phyloP scores from a whole-genome alignment of 1,140 invertebrate species.

The Asobara japonica region DNA sequence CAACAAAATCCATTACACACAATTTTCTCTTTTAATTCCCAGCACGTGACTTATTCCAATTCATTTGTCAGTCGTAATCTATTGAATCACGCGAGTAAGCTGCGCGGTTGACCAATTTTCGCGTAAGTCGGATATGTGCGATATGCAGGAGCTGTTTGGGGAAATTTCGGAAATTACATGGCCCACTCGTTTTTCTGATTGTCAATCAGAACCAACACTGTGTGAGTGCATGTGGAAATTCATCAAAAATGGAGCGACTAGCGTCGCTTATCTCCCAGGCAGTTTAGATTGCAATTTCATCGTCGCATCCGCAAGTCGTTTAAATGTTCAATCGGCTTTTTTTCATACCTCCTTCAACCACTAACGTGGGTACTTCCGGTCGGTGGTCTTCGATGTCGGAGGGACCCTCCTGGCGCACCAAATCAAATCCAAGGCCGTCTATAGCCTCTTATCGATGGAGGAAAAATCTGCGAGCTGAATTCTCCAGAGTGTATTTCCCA shows the following conservation, averaged over 20 bases:
- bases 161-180: no score
- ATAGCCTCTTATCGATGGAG: background rate
- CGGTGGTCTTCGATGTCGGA: background rate
- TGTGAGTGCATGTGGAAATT: background rate
- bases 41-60: no score
- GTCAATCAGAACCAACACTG: no score
- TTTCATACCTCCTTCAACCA: background rate
- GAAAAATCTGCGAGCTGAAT: background rate
- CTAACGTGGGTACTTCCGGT: background rate
- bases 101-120: no score
- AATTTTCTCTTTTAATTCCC: no score
- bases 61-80: no score
- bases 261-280: background rate
- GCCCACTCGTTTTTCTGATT: no score
- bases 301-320: background rate
- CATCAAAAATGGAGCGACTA: background rate
- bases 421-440: background rate
- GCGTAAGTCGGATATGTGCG: no score
- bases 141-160: no score
- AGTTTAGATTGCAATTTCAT: background rate
- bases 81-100: no score
- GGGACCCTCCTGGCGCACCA: background rate
- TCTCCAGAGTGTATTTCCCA: background rate
- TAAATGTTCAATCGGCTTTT: slow-evolving; percentile 2
- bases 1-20: no score